Evolutionary conservation across 2,113 vertebrate genomes (phyloP).

Genomic region (Hassar affinis): DNA sequence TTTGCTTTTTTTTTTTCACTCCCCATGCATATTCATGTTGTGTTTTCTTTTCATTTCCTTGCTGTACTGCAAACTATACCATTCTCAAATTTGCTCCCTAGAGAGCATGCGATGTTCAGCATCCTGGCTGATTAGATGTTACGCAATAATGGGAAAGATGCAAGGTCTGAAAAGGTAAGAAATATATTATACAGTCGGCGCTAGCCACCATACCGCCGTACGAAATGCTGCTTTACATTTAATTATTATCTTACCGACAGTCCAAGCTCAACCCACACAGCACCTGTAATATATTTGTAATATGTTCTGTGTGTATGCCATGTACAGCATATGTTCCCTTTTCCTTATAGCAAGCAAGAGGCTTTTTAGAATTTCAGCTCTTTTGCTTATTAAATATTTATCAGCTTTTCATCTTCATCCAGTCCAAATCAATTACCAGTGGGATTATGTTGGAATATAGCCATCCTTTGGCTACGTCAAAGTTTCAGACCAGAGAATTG

Average conservation of each 20-base stretch:
- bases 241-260: too few species aligned
- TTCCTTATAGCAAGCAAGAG: not conserved
- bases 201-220: too few species aligned
- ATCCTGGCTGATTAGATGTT: not conserved
- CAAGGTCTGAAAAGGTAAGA: not conserved
- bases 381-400: conserved; percentile 30
- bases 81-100: not conserved
- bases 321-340: not conserved
- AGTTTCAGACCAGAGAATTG: not conserved
- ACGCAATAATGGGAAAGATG: not conserved
- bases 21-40: not conserved
- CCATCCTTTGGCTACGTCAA: too few species aligned
- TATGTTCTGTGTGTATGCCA: not conserved
- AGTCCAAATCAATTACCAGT: not conserved
- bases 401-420: conserved; percentile 12
- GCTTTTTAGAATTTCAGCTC: not conserved
- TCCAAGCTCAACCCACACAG: not conserved
- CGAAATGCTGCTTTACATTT: too few species aligned
- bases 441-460: not conserved
- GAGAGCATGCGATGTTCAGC: not conserved
- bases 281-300: not conserved
- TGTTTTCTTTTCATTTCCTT: not conserved
- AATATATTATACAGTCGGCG: too few species aligned
- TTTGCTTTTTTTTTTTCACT: not conserved
- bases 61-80: not conserved